Conservation (phyloP, 2,888 invertebrate species). For the Nemapogon koenigi region DNA sequence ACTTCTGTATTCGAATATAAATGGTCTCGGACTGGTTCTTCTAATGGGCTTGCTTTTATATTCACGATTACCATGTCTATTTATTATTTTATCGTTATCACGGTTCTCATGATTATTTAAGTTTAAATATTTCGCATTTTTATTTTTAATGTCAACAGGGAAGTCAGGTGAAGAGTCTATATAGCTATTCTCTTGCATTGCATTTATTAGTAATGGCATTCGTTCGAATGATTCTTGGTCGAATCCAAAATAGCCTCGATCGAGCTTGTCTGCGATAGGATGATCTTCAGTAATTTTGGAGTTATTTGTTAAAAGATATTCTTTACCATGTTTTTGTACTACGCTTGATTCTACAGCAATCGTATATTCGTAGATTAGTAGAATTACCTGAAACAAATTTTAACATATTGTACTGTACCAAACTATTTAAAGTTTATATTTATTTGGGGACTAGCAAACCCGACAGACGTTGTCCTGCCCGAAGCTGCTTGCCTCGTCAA, state of each 20-base stretch:
- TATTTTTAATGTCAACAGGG: slow-evolving; percentile 17
- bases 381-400: slow-evolving; percentile 53
- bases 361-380: slow-evolving; percentile 57
- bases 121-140: slow-evolving; percentile 17
- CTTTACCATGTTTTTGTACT: slow-evolving; percentile 32
- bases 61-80: slow-evolving; percentile 17
- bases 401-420: too few species aligned
- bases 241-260: slow-evolving; percentile 44
- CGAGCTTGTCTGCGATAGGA: slow-evolving; percentile 47
- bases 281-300: slow-evolving; percentile 24
- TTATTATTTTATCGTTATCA: slow-evolving; percentile 18
- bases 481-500: too few species aligned
- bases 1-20: slow-evolving; percentile 46
- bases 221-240: slow-evolving; percentile 55
- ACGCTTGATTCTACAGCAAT: slow-evolving; percentile 52
- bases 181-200: slow-evolving; percentile 46
- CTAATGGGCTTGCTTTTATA: slow-evolving; percentile 25
- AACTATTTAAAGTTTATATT: too few species aligned
- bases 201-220: slow-evolving; percentile 55
- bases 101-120: neutral
- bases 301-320: slow-evolving; percentile 20
- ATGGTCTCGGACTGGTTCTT: slow-evolving; percentile 58
- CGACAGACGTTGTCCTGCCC: too few species aligned
- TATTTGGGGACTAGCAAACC: too few species aligned
- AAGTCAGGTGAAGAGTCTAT: slow-evolving; percentile 33